Evolutionary conservation across 2,113 vertebrate species (phyloP).

Genomic region (Suncus etruscus): DNA sequence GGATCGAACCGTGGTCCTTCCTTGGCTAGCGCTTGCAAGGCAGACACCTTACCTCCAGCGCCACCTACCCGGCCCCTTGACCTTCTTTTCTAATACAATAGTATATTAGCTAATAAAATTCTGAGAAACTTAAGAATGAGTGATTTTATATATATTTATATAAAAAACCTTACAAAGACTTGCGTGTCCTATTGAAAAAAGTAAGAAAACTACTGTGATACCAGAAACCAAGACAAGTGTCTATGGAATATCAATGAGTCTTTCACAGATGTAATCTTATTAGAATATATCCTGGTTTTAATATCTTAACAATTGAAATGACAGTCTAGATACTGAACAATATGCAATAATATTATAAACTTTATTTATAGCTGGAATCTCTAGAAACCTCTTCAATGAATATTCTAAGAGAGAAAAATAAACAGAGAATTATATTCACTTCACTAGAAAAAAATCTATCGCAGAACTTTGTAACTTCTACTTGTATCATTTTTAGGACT

Average conservation of each 20-base stretch:
- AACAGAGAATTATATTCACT: neutral
- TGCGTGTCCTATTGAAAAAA: neutral
- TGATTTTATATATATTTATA: too few species aligned
- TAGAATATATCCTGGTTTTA: neutral
- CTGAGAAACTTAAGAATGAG: too few species aligned
- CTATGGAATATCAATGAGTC: accelerated
- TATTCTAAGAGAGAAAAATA: neutral
- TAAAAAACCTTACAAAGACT: neutral
- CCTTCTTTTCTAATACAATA: neutral
- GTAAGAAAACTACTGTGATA: neutral
- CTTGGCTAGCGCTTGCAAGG: neutral
- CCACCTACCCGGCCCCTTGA: too few species aligned
- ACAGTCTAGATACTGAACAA: neutral
- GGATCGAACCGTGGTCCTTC: too few species aligned
- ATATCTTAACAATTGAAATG: neutral
- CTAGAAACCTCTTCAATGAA: neutral
- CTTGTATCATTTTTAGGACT: neutral
- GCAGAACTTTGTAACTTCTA: neutral
- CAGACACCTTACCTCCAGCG: too few species aligned
- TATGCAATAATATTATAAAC: neutral
- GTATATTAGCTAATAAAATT: neutral
- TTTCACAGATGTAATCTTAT: neutral
- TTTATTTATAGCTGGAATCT: neutral
- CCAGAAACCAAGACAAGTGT: neutral
- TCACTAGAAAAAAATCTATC: neutral